Percentiles rank a stretch among this genome's conserved stretches.
phyloP scores from a whole-genome alignment of 2,113 vertebrate species.

The Myiozetetes cayanensis region DNA sequence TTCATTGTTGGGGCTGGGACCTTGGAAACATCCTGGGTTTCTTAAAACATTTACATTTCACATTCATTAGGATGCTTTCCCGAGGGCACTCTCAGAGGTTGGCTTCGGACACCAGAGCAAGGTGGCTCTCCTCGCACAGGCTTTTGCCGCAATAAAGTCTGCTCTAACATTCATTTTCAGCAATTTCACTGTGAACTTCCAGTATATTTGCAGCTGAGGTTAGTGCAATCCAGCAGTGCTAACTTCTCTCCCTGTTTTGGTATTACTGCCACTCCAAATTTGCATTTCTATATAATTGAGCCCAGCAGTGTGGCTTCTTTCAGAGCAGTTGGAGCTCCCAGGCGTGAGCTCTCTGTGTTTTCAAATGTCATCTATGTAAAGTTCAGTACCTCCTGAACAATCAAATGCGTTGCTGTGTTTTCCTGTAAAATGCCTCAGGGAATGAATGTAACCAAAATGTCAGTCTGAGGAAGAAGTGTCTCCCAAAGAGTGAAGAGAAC shows the following conservation, averaged over 20 bases:
- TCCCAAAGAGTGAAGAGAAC: background rate
- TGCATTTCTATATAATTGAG: background rate
- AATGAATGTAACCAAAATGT: constrained; percentile 26
- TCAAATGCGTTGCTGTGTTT: background rate
- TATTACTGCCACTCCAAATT: background rate
- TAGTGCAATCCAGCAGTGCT: background rate
- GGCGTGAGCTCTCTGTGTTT: background rate
- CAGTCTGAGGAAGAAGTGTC: background rate
- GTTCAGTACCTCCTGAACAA: constrained; percentile 33
- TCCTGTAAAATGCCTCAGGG: constrained; percentile 11
- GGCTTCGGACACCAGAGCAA: background rate
- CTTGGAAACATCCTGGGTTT: background rate
- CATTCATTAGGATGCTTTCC: background rate
- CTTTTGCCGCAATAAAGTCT: background rate
- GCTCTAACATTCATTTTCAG: background rate
- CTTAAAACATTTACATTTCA: background rate
- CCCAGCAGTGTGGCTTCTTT: background rate
- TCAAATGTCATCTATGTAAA: constrained; percentile 38
- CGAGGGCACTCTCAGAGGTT: accelerated
- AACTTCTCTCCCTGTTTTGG: background rate
- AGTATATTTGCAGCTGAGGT: background rate
- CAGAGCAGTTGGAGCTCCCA: constrained; percentile 16
- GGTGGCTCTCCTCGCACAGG: background rate
- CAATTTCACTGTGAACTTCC: background rate
- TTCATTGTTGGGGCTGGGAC: background rate